Evolutionary conservation across 2,113 vertebrate species (phyloP), one percentile per base, ranked within the genome.

Genomic region (Nibea albiflora): DNA sequence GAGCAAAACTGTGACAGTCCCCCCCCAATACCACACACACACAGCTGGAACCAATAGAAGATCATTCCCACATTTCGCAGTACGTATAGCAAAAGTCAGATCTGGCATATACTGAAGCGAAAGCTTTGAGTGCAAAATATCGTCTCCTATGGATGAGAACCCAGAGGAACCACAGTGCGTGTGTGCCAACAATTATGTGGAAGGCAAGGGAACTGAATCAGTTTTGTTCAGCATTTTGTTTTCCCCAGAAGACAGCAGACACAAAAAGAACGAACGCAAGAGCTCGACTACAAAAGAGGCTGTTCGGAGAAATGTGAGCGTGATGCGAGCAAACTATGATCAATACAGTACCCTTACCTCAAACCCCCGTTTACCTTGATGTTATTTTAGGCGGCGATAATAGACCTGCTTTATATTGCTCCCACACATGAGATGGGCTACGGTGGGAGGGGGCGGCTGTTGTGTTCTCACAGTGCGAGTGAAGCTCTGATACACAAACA

Each of bases 1-100:
- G 77, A 93, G 67, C 90, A 89, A 91, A 92, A 90, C 92, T 90
- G 86, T 50, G 47, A 84, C 92, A 88, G 91, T 88, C 63, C 88
- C 80, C 88, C 80, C 35, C 85, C 71, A 78, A 69, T 67, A 53
- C 80, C 84, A 62, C 78, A 76, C 64, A 85, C 80, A 84, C 81
- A 84, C 80, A 90, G 85, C 80, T 86, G 89, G 63, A n/a, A 80
- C 73, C 81, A 88, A 89, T 91, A 64, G 39, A 75, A 35, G 47
- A 54, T 7, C 75, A 71, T 73, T 64, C 54, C 52, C 57, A 79
- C 65, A 75, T 81, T 62, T 50, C 71, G 66, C 68, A 68, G 72
- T 15, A 66, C 14, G 28, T 62, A 54, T 17, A 78, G 80, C 19
- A 42, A 58, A 39, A 15, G 60, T 63, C 20, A 85, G 70, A 87